Conservation (phyloP, 2,797 vertebrate species). For the Lutjanus campechanus region DNA sequence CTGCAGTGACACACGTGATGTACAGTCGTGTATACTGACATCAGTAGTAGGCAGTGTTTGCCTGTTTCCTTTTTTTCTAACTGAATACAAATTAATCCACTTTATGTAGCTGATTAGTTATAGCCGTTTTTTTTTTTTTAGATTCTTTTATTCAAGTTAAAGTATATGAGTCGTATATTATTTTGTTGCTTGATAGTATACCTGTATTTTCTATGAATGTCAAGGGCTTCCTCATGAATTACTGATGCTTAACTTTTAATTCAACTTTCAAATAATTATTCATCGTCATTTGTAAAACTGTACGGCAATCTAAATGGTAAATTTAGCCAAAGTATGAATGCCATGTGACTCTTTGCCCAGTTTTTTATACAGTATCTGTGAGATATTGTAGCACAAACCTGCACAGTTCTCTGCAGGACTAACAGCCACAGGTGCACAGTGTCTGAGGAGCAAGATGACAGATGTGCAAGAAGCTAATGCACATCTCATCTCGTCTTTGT, state of each 20-base stretch:
- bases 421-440: constrained; percentile 19
- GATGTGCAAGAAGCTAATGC: constrained; percentile 19
- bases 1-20: constrained; percentile 88
- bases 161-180: constrained; percentile 56
- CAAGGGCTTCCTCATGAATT: constrained; percentile 88
- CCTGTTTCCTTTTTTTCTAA: constrained; percentile 74
- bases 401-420: constrained; percentile 26
- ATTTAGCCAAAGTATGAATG: constrained; percentile 70
- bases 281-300: constrained; percentile 32
- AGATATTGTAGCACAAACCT: constrained; percentile 32
- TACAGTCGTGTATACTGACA: constrained; percentile 88
- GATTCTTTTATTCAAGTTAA: constrained; percentile 57
- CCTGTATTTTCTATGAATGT: constrained; percentile 92
- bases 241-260: constrained; percentile 37
- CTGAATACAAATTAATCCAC: constrained; percentile 62
- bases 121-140: constrained; percentile 50
- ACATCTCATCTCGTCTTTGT: constrained; percentile 23
- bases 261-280: constrained; percentile 28
- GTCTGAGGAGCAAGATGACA: constrained; percentile 31
- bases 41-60: constrained; percentile 89
- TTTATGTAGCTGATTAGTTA: constrained; percentile 61
- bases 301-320: constrained; percentile 47
- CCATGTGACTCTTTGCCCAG: constrained; percentile 41
- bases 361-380: constrained; percentile 50
- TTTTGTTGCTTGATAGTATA: constrained; percentile 92